phyloP scores from a whole-genome alignment of 2,113 vertebrate species.

The Pithys albifrons region DNA sequence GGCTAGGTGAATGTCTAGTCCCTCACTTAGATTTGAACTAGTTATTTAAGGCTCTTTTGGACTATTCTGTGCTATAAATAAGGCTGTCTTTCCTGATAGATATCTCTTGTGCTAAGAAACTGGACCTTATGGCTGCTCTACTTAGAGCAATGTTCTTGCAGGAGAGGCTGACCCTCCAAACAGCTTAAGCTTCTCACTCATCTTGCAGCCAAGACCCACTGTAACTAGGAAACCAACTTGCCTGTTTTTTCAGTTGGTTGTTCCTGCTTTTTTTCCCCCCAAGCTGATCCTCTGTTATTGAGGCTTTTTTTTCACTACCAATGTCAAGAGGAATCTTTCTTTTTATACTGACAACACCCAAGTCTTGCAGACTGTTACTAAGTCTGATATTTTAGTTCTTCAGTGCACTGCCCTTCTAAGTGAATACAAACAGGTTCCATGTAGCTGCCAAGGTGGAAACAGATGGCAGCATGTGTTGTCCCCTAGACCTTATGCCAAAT shows the following conservation, averaged over 20 bases:
- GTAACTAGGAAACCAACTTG: not conserved
- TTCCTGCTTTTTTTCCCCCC: not conserved
- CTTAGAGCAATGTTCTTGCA: not conserved
- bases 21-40: not conserved
- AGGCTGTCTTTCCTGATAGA: not conserved
- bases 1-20: not conserved
- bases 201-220: not conserved
- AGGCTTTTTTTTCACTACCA: not conserved
- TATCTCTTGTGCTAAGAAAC: not conserved
- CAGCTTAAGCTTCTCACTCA: not conserved
- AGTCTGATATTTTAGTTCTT: not conserved
- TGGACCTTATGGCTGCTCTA: not conserved
- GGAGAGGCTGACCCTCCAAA: not conserved
- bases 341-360: not conserved
- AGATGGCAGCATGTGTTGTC: fast-evolving
- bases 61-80: not conserved
- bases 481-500: not conserved
- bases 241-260: not conserved
- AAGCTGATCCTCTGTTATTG: not conserved
- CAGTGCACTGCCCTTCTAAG: not conserved
- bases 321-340: not conserved
- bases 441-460: not conserved
- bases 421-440: not conserved
- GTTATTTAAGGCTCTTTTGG: not conserved
- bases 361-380: not conserved